Evolutionary conservation across 2,797 vertebrate genomes (phyloP).

Genomic region (Dipus sagitta): DNA sequence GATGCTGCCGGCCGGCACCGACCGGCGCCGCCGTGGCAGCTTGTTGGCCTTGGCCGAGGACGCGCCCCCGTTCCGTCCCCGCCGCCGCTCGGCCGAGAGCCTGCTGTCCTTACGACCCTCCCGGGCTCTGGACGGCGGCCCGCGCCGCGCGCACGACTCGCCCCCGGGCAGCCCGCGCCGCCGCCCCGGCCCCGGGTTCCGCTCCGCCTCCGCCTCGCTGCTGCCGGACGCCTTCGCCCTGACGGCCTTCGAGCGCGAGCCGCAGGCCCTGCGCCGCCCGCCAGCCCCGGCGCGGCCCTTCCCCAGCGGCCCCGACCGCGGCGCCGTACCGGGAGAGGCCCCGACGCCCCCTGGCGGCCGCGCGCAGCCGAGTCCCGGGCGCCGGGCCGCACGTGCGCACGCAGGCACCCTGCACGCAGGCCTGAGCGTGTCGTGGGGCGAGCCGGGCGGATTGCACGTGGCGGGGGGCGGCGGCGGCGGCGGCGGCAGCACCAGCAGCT

Average conservation of each 20-base stretch:
- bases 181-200: conserved; percentile 80
- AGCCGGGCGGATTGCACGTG: conserved; percentile 87
- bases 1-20: conserved; percentile 85
- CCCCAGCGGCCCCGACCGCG: conserved; percentile 45
- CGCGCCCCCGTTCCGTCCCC: conserved; percentile 89
- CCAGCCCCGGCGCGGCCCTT: conserved; percentile 79
- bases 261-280: conserved; percentile 89
- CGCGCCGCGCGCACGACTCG: conserved; percentile 87
- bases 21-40: conserved; percentile 90
- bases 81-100: conserved; percentile 92
- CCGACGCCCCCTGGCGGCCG: conserved; percentile 4
- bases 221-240: conserved; percentile 91
- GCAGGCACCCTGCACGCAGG: conserved; percentile 84
- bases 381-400: conserved; percentile 53
- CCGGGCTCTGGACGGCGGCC: conserved; percentile 87
- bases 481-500: conserved; percentile 93
- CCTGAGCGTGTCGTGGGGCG: conserved; percentile 85
- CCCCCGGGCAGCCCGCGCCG: conserved; percentile 91
- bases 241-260: conserved; percentile 93
- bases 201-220: conserved; percentile 89
- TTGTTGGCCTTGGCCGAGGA: conserved; percentile 91
- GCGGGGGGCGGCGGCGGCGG: conserved; percentile 89
- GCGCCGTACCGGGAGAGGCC: neutral
- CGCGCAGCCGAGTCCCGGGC: conserved; percentile 60
- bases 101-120: conserved; percentile 88